These are phyloP conservation scores for Centropus bengalensis DNA, from an alignment of 2,113 vertebrate genomes.

Conservation along the genomic window DNA sequence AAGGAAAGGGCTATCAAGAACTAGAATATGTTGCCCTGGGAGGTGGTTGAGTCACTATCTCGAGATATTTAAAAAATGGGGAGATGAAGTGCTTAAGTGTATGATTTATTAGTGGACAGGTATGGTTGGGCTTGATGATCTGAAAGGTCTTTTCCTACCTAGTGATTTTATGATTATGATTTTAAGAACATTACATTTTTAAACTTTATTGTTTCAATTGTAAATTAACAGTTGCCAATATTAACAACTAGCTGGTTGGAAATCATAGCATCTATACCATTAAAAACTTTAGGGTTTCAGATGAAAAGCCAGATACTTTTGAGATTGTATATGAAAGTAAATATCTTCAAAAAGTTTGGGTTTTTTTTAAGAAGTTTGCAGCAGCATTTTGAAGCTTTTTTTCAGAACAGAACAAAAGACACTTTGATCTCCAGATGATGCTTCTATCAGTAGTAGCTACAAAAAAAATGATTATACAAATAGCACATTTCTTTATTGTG, in stretches of 20 bases:
- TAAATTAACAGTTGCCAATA: neutral
- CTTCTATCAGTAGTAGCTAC: constrained; percentile 40
- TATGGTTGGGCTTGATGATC: too few species aligned
- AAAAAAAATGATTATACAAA: constrained; percentile 59
- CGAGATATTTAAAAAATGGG: too few species aligned
- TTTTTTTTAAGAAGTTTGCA: constrained; percentile 36
- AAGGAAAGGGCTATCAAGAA: too few species aligned
- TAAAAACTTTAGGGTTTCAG: neutral
- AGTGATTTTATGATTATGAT: neutral
- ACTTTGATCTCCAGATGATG: constrained; percentile 58
- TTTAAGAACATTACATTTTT: neutral
- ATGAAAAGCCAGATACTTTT: neutral
- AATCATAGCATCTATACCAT: neutral
- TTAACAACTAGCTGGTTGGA: neutral
- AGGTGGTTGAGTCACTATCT: too few species aligned
- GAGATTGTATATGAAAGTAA: constrained; percentile 10
- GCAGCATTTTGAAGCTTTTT: constrained; percentile 34
- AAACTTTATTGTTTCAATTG: neutral
- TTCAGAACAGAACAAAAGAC: constrained; percentile 50
- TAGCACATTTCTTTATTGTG: constrained; percentile 40
- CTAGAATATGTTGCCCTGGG: too few species aligned
- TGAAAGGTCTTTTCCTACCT: too few species aligned
- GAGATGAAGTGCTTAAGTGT: too few species aligned
- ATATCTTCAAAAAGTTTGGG: constrained; percentile 5
- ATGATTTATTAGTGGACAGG: too few species aligned